These are phyloP conservation scores for Girardia tigrina DNA, from an alignment of 2,888 invertebrate genomes.

Conservation along the genomic window DNA sequence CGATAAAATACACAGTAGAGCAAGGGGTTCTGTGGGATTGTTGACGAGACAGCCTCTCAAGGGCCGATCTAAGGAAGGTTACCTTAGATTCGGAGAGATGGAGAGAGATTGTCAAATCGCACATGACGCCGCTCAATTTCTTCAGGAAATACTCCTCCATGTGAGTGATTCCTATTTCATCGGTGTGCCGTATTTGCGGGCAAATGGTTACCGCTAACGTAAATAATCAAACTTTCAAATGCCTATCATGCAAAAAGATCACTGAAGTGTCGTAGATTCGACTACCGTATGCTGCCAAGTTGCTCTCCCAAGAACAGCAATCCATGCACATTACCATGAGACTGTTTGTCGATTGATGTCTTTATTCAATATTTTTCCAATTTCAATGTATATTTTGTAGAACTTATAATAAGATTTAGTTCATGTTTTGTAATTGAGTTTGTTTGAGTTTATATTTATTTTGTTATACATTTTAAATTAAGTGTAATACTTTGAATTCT, in stretches of 20 bases:
- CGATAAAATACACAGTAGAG: constrained; percentile 87
- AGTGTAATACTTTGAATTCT: no score
- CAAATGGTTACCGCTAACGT: constrained; percentile 92
- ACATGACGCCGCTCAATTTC: constrained; percentile 87
- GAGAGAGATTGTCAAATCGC: constrained; percentile 99
- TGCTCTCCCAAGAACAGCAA: constrained; percentile 97
- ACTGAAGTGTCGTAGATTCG: constrained; percentile 86
- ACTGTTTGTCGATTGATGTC: neutral
- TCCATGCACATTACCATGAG: constrained; percentile 81
- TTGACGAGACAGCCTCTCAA: constrained; percentile 98
- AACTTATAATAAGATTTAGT: no score
- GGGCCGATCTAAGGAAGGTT: constrained; percentile 91
- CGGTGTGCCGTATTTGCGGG: constrained; percentile 95
- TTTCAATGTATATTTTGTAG: no score
- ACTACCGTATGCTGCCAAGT: constrained; percentile 90
- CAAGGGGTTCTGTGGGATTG: constrained; percentile 82
- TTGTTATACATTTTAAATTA: no score
- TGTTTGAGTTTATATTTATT: no score
- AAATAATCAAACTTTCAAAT: constrained; percentile 93
- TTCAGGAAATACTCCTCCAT: constrained; percentile 88
- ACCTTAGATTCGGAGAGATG: constrained; percentile 98
- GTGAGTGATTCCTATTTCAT: constrained; percentile 96
- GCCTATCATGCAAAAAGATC: constrained; percentile 95
- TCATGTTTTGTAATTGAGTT: no score
- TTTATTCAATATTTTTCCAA: no score